A percentile compares a stretch with the other conserved stretches of the same genome.
Conservation (phyloP, 2,888 invertebrate species). For the Sphaerophoria rueppellii region DNA sequence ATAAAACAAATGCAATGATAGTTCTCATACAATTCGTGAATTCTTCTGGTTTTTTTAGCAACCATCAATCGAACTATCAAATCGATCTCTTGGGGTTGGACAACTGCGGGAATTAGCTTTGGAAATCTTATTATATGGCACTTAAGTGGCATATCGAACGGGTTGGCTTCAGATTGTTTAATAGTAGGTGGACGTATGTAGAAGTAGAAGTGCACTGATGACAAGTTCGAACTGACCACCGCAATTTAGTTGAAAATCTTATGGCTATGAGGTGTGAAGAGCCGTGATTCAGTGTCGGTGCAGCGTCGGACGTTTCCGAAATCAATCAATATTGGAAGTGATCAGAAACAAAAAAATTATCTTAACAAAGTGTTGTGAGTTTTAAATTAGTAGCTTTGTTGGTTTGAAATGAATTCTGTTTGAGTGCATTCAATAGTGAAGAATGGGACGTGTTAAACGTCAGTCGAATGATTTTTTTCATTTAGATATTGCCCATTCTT, state of each 20-base stretch:
- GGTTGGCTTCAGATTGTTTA: slow-evolving; percentile 12
- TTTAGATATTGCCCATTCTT: too few relatives aligned
- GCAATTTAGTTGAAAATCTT: not conserved
- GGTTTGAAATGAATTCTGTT: too few relatives aligned
- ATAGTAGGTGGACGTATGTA: not conserved
- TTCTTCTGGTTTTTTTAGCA: not conserved
- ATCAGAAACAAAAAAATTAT: not conserved
- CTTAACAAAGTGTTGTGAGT: too few relatives aligned
- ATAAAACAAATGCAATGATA: slow-evolving; percentile 54
- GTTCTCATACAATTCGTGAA: slow-evolving; percentile 2
- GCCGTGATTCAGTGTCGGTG: not conserved
- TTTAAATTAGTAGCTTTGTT: too few relatives aligned
- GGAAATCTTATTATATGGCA: slow-evolving; percentile 62
- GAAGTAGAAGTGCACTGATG: not conserved
- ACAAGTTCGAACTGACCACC: slow-evolving; percentile 7
- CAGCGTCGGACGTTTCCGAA: not conserved
- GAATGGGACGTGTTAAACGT: too few relatives aligned
- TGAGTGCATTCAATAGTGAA: too few relatives aligned
- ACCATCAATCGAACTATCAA: slow-evolving; percentile 51
- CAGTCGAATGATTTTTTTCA: too few relatives aligned
- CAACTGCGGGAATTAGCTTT: slow-evolving; percentile 25
- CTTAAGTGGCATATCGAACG: slow-evolving; percentile 47
- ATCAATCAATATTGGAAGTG: not conserved
- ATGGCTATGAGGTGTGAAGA: not conserved
- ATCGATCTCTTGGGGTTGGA: slow-evolving; percentile 52